Conservation (phyloP, 2,797 vertebrate genomes). For the Sylvia borin region DNA sequence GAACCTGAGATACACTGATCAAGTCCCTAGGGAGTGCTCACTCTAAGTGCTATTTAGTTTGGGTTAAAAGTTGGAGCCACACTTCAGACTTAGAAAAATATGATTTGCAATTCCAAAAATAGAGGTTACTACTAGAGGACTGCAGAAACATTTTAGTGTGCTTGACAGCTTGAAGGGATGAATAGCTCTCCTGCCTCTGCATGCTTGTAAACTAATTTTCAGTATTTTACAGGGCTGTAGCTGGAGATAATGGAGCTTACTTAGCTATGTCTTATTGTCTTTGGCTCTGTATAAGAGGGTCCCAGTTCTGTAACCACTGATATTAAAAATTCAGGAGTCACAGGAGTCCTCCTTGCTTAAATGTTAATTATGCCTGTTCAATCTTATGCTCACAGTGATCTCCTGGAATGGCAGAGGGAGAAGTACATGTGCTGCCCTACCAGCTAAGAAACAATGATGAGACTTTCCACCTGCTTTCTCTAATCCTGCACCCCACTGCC, state of each 20-base stretch:
- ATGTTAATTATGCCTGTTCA: not conserved
- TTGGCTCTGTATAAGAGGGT: not conserved
- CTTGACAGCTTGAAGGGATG: not conserved
- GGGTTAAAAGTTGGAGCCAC: not conserved
- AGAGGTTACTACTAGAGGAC: not conserved
- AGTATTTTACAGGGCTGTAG: not conserved
- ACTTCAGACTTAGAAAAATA: not conserved
- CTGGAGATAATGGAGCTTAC: slow-evolving; percentile 7
- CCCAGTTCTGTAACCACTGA: not conserved
- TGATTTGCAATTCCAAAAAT: not conserved
- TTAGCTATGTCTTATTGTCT: not conserved
- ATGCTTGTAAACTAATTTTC: not conserved
- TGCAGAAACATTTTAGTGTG: not conserved
- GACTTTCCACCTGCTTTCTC: not conserved
- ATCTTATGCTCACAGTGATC: not conserved
- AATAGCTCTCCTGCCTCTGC: not conserved
- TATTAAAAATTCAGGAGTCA: slow-evolving; percentile 34
- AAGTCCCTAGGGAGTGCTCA: not conserved
- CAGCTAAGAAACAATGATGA: not conserved
- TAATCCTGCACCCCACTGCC: not conserved
- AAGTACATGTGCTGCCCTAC: not conserved
- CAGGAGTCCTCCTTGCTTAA: not conserved
- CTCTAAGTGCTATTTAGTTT: not conserved
- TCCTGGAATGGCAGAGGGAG: not conserved
- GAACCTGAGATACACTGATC: not conserved